A percentile compares a stretch with the other conserved stretches of the same genome.
Evolutionary conservation across 2,888 invertebrate species (phyloP).

Genomic region (Cacoxenus indagator): DNA sequence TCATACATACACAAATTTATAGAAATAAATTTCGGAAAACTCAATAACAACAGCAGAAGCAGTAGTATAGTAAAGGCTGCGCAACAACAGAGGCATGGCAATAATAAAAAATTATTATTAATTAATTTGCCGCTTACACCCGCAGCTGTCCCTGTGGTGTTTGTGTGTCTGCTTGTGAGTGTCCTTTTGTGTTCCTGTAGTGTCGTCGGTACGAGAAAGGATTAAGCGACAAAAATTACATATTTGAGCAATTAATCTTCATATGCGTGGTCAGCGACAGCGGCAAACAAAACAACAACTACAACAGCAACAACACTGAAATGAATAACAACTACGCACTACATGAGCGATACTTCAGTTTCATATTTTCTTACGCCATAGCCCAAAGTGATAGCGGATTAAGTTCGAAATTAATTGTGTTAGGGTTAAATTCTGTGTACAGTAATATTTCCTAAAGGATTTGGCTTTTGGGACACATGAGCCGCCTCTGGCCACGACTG

Average conservation of each 20-base stretch:
- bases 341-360: too few species aligned
- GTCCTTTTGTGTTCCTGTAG: neutral
- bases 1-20: neutral
- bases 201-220: neutral
- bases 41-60: too few species aligned
- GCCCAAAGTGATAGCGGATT: neutral
- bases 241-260: slow-evolving; percentile 13
- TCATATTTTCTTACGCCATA: neutral
- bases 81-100: too few species aligned
- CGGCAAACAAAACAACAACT: neutral
- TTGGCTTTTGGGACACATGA: neutral
- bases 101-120: slow-evolving; percentile 3
- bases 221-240: slow-evolving; percentile 13
- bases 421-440: neutral
- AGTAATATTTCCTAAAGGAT: neutral
- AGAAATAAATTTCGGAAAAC: neutral
- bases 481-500: neutral
- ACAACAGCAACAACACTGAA: neutral
- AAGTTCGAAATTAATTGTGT: slow-evolving; percentile 1
- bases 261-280: slow-evolving; percentile 7
- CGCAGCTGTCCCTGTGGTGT: neutral
- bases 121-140: neutral
- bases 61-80: too few species aligned
- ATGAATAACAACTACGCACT: neutral
- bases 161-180: neutral